Conservation (phyloP, 2,888 invertebrate species). For the Lagria hirta region DNA sequence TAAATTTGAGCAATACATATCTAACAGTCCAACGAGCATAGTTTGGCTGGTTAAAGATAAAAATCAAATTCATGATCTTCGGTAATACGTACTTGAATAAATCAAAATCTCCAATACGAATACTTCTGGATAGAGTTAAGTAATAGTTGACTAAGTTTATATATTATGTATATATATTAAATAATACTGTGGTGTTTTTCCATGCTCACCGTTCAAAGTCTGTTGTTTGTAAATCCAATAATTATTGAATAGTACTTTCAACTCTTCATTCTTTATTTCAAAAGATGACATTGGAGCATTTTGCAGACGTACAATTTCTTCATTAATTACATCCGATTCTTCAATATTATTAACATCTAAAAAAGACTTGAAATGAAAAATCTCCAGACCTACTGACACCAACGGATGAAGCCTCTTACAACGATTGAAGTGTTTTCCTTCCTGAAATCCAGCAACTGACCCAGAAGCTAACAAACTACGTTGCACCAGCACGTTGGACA, state of each 20-base stretch:
- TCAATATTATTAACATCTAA: no score
- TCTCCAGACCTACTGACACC: constrained; percentile 24
- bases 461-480: no score
- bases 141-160: constrained; percentile 23
- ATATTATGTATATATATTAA: constrained; percentile 22
- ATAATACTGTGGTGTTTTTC: constrained; percentile 31
- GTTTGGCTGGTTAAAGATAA: constrained; percentile 43
- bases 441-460: constrained; percentile 27
- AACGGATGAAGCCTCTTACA: constrained; percentile 26
- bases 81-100: constrained; percentile 34
- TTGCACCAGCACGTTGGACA: no score
- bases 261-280: constrained; percentile 6
- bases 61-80: constrained; percentile 44
- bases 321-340: no score
- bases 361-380: constrained; percentile 23
- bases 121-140: constrained; percentile 26
- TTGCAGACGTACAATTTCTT: constrained; percentile 16
- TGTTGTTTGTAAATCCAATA: no score
- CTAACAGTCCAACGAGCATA: constrained; percentile 43
- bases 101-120: no score
- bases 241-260: constrained; percentile 10
- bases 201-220: no score
- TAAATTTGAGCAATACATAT: constrained; percentile 42
- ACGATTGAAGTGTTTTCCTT: constrained; percentile 31
- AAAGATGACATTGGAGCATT: constrained; percentile 8